Percentiles rank a stretch among this genome's conserved stretches.
Evolutionary conservation across 2,888 invertebrate genomes (phyloP).

Genomic region (Phaedon cochleariae): DNA sequence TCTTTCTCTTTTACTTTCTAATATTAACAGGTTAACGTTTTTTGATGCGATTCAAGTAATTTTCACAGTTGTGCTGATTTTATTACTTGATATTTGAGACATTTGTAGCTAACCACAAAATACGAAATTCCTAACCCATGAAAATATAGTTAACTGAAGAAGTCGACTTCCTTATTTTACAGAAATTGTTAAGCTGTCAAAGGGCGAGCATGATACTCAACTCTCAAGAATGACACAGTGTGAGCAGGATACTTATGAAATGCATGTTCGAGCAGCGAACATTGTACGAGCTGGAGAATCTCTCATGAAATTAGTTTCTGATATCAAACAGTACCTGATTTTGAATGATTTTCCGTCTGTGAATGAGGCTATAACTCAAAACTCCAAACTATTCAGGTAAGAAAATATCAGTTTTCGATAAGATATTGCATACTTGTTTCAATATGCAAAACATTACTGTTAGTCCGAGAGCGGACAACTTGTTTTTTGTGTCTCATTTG

Average conservation of each 20-base stretch:
- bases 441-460: too few relatives aligned
- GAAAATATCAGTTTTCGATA: not conserved
- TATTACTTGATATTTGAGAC: too few relatives aligned
- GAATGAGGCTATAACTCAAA: conserved; percentile 95
- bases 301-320: conserved; percentile 95
- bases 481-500: too few relatives aligned
- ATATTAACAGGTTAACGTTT: too few relatives aligned
- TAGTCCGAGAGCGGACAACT: too few relatives aligned
- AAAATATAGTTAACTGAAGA: not conserved
- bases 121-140: too few relatives aligned
- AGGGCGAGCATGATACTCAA: conserved; percentile 91
- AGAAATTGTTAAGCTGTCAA: conserved; percentile 90
- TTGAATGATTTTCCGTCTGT: conserved; percentile 98
- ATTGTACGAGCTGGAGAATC: conserved; percentile 97
- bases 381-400: conserved; percentile 80
- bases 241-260: conserved; percentile 95
- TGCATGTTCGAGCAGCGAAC: conserved; percentile 96
- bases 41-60: too few relatives aligned
- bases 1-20: too few relatives aligned
- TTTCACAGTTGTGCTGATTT: too few relatives aligned
- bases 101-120: not conserved
- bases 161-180: conserved; percentile 48
- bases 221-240: conserved; percentile 89
- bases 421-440: not conserved
- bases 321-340: conserved; percentile 97